Percentiles rank a stretch among this genome's conserved stretches.
phyloP scores from a whole-genome alignment of 2,888 invertebrate genomes.

The Pandemis heparana region DNA sequence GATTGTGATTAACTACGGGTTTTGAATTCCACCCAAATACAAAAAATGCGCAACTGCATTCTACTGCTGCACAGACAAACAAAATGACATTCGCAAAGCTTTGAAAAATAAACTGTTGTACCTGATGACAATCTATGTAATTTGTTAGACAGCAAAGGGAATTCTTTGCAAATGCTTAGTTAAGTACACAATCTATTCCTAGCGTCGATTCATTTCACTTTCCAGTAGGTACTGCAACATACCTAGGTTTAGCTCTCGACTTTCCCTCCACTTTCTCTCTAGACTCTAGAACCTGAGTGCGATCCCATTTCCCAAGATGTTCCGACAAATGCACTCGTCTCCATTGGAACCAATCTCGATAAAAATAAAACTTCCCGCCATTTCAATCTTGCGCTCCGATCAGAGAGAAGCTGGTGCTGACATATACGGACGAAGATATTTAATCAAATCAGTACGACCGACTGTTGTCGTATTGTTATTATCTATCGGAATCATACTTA shows the following conservation, averaged over 20 bases:
- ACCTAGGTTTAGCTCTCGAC: constrained; percentile 27
- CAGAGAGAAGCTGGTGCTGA: constrained; percentile 7
- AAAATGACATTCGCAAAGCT: too few species aligned
- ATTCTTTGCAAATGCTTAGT: neutral
- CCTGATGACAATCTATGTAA: neutral
- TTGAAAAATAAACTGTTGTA: too few species aligned
- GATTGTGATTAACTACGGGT: too few species aligned
- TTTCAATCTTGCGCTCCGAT: constrained; percentile 27
- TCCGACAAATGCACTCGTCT: constrained; percentile 33
- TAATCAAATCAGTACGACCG: constrained; percentile 22
- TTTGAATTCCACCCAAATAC: too few species aligned
- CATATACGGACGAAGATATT: neutral
- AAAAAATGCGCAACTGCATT: too few species aligned
- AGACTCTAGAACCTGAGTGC: constrained; percentile 28
- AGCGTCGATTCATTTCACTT: constrained; percentile 25
- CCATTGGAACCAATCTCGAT: constrained; percentile 33
- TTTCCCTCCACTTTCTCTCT: constrained; percentile 35
- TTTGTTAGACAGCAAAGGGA: neutral
- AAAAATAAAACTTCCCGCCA: constrained; percentile 33
- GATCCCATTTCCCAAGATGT: constrained; percentile 23
- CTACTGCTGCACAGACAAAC: too few species aligned
- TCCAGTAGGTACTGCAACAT: constrained; percentile 16
- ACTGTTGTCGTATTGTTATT: constrained; percentile 2
- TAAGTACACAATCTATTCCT: neutral
- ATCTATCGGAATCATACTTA: neutral